These are phyloP conservation scores for Drosophila pseudoobscura DNA, from an alignment of 1,140 invertebrate species.

Conservation along the genomic window DNA sequence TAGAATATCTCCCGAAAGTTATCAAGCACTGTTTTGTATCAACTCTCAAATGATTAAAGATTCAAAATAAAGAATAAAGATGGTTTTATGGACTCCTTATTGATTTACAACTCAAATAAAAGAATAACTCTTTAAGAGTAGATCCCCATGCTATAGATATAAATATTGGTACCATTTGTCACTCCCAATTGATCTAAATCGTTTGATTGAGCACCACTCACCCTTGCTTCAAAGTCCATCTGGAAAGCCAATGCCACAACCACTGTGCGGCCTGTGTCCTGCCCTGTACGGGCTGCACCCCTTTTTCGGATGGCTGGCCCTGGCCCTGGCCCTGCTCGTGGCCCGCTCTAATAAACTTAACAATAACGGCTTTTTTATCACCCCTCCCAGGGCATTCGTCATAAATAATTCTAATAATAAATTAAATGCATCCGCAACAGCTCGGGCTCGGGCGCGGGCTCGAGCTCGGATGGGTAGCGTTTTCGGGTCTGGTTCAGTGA, in stretches of 20 bases:
- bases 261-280: slow-evolving; percentile 42
- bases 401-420: slow-evolving; percentile 83
- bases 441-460: slow-evolving; percentile 31
- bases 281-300: slow-evolving; percentile 43
- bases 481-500: slow-evolving; percentile 49
- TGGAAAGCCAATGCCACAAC: slow-evolving; percentile 24
- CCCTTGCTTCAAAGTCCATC: neutral
- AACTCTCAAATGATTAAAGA: too few relatives aligned
- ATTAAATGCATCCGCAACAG: slow-evolving; percentile 82
- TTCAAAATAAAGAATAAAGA: too few relatives aligned
- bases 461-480: slow-evolving; percentile 16
- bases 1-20: too few relatives aligned
- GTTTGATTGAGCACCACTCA: too few relatives aligned
- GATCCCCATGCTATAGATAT: too few relatives aligned
- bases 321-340: neutral
- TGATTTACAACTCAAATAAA: too few relatives aligned
- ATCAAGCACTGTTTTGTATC: too few relatives aligned
- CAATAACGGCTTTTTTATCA: slow-evolving; percentile 81
- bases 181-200: too few relatives aligned
- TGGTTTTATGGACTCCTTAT: too few relatives aligned
- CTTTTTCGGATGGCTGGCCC: slow-evolving; percentile 47
- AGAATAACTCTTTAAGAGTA: too few relatives aligned
- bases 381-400: slow-evolving; percentile 54
- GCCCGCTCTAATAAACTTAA: slow-evolving; percentile 75
- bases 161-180: too few relatives aligned